Conservation (phyloP, 1,140 invertebrate genomes). For the Phthorimaea operculella region DNA sequence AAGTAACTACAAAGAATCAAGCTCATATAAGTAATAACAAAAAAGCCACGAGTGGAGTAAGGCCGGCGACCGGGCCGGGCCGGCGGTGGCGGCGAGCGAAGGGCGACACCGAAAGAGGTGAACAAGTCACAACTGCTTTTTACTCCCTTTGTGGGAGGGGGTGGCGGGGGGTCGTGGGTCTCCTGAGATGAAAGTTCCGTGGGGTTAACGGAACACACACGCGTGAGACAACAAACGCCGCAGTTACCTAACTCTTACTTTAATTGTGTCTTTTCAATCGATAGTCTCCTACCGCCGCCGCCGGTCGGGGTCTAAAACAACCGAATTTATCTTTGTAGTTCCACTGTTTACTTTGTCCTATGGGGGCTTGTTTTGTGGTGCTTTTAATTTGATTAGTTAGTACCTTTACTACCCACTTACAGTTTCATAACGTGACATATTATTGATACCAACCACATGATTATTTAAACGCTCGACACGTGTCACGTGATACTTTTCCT, state of each 20-base stretch:
- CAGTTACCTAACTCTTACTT: constrained; percentile 64
- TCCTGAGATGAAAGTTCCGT: constrained; percentile 66
- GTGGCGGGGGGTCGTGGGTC: constrained; percentile 39
- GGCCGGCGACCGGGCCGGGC: constrained; percentile 6
- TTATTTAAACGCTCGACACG: too few species aligned
- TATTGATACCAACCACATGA: too few species aligned
- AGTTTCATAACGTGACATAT: too few species aligned
- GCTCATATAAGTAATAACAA: constrained; percentile 2
- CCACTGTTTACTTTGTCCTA: background rate
- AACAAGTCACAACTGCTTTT: constrained; percentile 63
- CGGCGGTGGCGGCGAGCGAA: constrained; percentile 24
- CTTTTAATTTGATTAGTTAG: background rate
- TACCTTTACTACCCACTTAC: background rate
- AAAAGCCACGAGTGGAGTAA: constrained; percentile 21
- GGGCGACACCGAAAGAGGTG: constrained; percentile 66
- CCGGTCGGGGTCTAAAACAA: background rate
- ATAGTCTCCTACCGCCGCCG: constrained; percentile 27
- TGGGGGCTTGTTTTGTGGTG: background rate
- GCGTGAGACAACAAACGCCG: constrained; percentile 59
- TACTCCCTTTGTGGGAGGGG: constrained; percentile 57
- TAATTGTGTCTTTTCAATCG: constrained; percentile 68
- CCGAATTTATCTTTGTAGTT: background rate
- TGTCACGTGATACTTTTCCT: too few species aligned
- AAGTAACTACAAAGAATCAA: constrained; percentile 11
- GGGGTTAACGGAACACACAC: constrained; percentile 59